Conservation (phyloP, 2,113 vertebrate genomes). For the Talpa occidentalis region DNA sequence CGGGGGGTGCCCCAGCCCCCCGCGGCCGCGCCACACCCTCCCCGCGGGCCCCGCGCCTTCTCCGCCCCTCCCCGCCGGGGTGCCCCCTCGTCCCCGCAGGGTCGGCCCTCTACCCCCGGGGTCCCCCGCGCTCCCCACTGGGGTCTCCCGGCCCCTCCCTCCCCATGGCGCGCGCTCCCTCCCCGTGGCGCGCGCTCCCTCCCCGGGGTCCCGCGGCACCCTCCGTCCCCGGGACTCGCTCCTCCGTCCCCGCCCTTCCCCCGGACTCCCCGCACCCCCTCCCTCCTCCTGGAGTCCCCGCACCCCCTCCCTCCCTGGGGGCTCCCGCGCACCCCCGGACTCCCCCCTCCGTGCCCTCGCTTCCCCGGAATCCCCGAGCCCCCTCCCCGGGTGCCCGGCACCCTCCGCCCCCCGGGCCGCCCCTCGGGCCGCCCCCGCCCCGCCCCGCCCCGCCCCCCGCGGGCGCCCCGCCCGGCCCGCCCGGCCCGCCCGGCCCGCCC, state of each 20-base stretch:
- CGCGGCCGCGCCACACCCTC: too few species aligned
- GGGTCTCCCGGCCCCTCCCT: neutral
- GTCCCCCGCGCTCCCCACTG: neutral
- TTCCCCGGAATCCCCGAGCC: neutral
- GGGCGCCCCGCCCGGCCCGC: too few species aligned
- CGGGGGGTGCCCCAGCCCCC: too few species aligned
- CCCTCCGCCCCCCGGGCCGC: neutral
- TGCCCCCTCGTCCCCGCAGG: neutral
- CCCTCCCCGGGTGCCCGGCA: neutral
- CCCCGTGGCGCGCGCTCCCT: too few species aligned
- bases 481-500: constrained; percentile 14
- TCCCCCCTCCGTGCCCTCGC: neutral
- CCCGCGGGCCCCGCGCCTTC: neutral
- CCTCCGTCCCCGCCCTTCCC: neutral
- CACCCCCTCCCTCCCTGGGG: neutral
- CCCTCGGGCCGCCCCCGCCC: too few species aligned
- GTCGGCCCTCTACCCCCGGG: neutral
- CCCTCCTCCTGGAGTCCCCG: neutral
- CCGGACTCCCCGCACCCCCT: too few species aligned
- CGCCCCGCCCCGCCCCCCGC: neutral
- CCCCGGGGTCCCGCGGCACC: rapidly evolving
- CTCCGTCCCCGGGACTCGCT: too few species aligned
- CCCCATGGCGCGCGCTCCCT: too few species aligned
- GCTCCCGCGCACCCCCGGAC: too few species aligned
- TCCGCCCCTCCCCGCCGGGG: neutral